These are phyloP conservation scores for Trissonchulus latispiculum DNA, from an alignment of 2,888 invertebrate genomes.

Conservation along the genomic window DNA sequence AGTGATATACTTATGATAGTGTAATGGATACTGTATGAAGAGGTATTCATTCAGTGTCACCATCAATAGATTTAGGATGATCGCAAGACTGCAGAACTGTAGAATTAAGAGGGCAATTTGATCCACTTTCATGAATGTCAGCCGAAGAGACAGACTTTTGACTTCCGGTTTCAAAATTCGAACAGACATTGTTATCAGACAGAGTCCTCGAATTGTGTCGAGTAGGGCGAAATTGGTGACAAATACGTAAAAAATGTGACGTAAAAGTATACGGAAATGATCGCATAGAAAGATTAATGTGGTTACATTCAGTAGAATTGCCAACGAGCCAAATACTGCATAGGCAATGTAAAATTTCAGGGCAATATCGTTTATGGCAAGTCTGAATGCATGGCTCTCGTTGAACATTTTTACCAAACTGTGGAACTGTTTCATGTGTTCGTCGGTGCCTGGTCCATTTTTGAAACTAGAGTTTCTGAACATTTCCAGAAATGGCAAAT, in stretches of 20 bases:
- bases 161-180: not conserved
- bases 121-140: slow-evolving; percentile 28
- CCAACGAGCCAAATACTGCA: not conserved
- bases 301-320: not conserved
- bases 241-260: slow-evolving; percentile 33
- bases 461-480: not conserved
- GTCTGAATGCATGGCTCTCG: not conserved
- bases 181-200: slow-evolving; percentile 1
- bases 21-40: slow-evolving; percentile 33
- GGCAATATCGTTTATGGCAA: not conserved
- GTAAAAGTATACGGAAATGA: not conserved
- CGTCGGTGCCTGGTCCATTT: not conserved
- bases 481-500: not conserved
- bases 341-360: not conserved
- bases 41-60: slow-evolving; percentile 35
- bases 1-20: slow-evolving; percentile 31
- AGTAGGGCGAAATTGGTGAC: slow-evolving; percentile 34
- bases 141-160: not conserved
- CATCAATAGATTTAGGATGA: slow-evolving; percentile 35
- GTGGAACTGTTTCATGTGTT: not conserved
- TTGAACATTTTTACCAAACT: not conserved
- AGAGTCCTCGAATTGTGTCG: slow-evolving; percentile 32
- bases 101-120: slow-evolving; percentile 27
- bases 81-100: slow-evolving; percentile 31
- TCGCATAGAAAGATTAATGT: not conserved